phyloP scores from a whole-genome alignment of 2,113 vertebrate species.

The Hiodon alosoides region DNA sequence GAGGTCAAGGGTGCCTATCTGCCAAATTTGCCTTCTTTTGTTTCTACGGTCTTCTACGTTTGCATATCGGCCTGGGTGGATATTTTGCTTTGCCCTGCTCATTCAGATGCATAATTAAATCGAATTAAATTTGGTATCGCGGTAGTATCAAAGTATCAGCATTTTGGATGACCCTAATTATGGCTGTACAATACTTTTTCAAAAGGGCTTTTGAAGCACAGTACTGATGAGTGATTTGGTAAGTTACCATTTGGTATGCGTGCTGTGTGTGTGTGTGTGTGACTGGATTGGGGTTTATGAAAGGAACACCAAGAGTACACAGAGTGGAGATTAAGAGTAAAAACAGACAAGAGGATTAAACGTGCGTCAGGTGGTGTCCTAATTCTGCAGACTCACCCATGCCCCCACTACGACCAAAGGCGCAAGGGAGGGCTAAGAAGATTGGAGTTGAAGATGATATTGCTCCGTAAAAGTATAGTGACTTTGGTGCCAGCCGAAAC shows the following conservation, averaged over 20 bases:
- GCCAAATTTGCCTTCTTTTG: too few species aligned
- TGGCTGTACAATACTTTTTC: background rate
- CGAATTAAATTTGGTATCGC: too few species aligned
- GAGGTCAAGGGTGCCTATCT: too few species aligned
- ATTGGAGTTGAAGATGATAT: slow-evolving; percentile 13
- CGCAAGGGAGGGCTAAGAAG: background rate
- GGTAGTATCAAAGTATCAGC: background rate
- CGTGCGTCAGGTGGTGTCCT: slow-evolving; percentile 27
- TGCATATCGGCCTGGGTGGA: too few species aligned
- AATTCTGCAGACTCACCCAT: slow-evolving; percentile 15
- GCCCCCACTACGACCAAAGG: background rate
- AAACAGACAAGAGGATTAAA: slow-evolving; percentile 23
- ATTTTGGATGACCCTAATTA: background rate
- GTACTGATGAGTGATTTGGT: slow-evolving; percentile 11
- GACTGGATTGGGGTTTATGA: background rate
- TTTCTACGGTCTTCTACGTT: too few species aligned
- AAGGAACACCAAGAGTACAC: slow-evolving; percentile 7
- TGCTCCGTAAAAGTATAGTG: slow-evolving; percentile 1
- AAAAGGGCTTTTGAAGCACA: slow-evolving; percentile 14
- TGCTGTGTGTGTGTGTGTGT: background rate
- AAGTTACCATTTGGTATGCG: background rate
- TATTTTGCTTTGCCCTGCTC: too few species aligned
- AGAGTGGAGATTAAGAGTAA: slow-evolving; percentile 7
- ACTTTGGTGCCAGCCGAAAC: background rate
- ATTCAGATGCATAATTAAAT: too few species aligned